A percentile compares a stretch with the other conserved stretches of the same genome.
These are phyloP conservation scores for Xanthostigma xanthostigma DNA, from an alignment of 2,888 invertebrate genomes.

Conservation along the genomic window DNA sequence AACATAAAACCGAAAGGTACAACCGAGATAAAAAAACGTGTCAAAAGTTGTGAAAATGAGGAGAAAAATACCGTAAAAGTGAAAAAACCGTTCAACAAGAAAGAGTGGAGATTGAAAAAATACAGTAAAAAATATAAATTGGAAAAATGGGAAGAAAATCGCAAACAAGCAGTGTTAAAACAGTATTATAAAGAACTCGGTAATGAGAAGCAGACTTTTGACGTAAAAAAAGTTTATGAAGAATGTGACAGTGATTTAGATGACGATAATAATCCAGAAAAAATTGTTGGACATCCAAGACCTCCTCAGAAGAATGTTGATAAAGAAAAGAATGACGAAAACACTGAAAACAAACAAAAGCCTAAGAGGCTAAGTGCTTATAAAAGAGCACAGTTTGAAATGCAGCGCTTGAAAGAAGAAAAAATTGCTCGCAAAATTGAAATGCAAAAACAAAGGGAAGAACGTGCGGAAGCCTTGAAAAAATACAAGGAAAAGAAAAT, in stretches of 20 bases:
- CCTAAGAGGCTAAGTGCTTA: conserved; percentile 28
- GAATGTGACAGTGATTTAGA: conserved; percentile 16
- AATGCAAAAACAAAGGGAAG: conserved; percentile 32
- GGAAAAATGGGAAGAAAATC: conserved; percentile 49
- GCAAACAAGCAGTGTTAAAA: conserved; percentile 39
- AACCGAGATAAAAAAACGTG: background rate
- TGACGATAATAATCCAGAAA: conserved; percentile 6
- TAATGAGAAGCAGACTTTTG: conserved; percentile 32
- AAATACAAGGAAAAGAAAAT: conserved; percentile 55
- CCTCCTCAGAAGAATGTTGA: background rate
- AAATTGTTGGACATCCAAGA: background rate
- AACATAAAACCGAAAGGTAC: background rate
- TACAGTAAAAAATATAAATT: conserved; percentile 57
- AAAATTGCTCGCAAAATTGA: conserved; percentile 36
- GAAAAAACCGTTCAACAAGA: conserved; percentile 52
- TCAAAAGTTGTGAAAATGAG: conserved; percentile 4
- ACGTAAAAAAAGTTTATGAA: conserved; percentile 36
- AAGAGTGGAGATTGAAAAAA: conserved; percentile 46
- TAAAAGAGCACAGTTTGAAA: conserved; percentile 37
- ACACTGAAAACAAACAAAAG: conserved; percentile 10
- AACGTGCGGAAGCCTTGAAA: conserved; percentile 44
- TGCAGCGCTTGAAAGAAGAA: conserved; percentile 37
- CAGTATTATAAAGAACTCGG: conserved; percentile 40
- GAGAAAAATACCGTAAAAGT: conserved; percentile 13
- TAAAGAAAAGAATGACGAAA: background rate